These are phyloP conservation scores for Acanthiza pusilla DNA, from an alignment of 2,797 vertebrate species.

Conservation along the genomic window DNA sequence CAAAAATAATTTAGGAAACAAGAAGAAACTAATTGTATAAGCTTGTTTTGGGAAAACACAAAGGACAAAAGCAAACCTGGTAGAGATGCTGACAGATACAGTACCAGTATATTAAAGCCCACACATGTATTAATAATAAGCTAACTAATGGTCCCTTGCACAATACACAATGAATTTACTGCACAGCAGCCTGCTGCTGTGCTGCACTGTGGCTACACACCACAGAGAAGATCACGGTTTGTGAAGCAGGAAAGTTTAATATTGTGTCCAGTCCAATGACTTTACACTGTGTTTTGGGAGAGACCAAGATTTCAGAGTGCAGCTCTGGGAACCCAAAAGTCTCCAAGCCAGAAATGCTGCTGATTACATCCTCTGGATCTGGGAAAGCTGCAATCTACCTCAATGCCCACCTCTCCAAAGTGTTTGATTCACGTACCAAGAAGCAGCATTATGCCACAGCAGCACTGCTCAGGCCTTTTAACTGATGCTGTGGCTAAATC, in stretches of 20 bases:
- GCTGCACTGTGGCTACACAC: background rate
- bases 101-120: slow-evolving; percentile 51
- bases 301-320: background rate
- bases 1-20: slow-evolving; percentile 81
- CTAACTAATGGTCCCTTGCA: slow-evolving; percentile 40
- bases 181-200: slow-evolving; percentile 9
- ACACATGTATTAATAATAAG: slow-evolving; percentile 56
- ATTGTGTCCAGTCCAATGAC: slow-evolving; percentile 39
- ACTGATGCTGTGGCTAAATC: background rate
- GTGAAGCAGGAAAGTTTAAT: slow-evolving; percentile 34
- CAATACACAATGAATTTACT: slow-evolving; percentile 43
- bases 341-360: background rate
- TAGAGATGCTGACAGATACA: slow-evolving; percentile 48
- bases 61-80: slow-evolving; percentile 45
- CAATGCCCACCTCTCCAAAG: background rate
- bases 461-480: background rate
- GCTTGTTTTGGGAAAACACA: slow-evolving; percentile 75
- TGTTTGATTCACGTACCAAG: background rate
- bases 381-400: background rate
- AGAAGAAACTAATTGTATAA: slow-evolving; percentile 78
- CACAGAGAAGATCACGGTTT: background rate
- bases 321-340: background rate
- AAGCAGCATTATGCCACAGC: background rate
- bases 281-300: slow-evolving; percentile 12
- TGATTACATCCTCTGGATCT: background rate